phyloP scores from a whole-genome alignment of 2,888 invertebrate genomes.

The Xanthia icteritia region DNA sequence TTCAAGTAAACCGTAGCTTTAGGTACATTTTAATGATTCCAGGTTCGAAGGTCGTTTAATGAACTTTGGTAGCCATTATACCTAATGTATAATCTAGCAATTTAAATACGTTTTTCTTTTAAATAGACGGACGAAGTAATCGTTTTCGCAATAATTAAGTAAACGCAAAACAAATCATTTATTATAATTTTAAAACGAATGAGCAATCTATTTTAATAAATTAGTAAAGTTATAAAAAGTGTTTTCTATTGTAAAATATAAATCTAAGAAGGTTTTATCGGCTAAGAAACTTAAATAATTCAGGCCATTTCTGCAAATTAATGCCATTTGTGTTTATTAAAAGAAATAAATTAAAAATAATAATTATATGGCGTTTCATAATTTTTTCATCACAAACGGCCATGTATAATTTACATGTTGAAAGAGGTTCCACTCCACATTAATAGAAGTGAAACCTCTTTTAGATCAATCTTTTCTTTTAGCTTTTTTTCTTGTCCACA shows the following conservation, averaged over 20 bases:
- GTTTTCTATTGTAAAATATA: background rate
- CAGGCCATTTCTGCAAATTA: background rate
- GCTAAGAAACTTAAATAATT: background rate
- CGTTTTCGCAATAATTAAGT: background rate
- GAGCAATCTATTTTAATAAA: background rate
- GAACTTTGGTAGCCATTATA: background rate
- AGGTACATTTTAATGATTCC: background rate
- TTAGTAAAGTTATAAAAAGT: background rate
- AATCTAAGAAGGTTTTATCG: background rate
- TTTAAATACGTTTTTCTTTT: background rate
- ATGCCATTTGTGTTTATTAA: background rate
- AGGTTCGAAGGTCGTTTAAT: background rate
- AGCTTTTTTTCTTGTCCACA: background rate
- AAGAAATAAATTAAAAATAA: constrained; percentile 24
- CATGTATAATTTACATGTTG: background rate
- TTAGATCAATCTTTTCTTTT: background rate
- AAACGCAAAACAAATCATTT: background rate
- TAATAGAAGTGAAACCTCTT: background rate
- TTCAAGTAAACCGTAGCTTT: background rate
- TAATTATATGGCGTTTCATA: background rate
- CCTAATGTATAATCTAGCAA: background rate
- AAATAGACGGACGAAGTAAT: too few species aligned
- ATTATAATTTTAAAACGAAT: background rate
- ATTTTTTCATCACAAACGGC: background rate
- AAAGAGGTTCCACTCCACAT: constrained; percentile 5